Percentiles rank a stretch among this genome's conserved stretches.
Evolutionary conservation across 2,888 invertebrate species (phyloP).

Genomic region (Caenorhabditis wallacei): DNA sequence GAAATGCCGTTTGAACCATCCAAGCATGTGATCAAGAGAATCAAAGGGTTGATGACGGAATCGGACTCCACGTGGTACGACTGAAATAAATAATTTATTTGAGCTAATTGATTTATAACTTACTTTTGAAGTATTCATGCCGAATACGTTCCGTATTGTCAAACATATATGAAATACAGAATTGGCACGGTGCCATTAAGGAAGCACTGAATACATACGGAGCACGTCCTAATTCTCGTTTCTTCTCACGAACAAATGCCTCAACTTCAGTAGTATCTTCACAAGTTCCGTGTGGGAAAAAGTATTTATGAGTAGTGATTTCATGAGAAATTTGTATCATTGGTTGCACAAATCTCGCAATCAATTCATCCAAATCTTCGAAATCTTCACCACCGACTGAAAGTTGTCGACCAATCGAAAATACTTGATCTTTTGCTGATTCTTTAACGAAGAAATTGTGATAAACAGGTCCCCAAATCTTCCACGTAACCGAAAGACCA

Average conservation of each 20-base stretch:
- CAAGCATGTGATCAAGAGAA: slow-evolving; percentile 89
- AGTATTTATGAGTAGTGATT: slow-evolving; percentile 91
- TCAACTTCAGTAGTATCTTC: slow-evolving; percentile 73
- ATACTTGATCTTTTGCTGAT: slow-evolving; percentile 96
- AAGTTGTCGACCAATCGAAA: slow-evolving; percentile 88
- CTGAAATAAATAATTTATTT: slow-evolving; percentile 51
- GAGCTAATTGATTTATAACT: slow-evolving; percentile 13
- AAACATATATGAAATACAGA: slow-evolving; percentile 94
- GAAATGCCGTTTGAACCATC: slow-evolving; percentile 99
- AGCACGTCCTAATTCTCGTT: slow-evolving; percentile 87
- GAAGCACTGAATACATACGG: slow-evolving; percentile 79
- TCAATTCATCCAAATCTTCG: slow-evolving; percentile 99
- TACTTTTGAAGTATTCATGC: slow-evolving; percentile 91
- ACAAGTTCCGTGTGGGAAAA: slow-evolving; percentile 86
- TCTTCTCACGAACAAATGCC: slow-evolving; percentile 87
- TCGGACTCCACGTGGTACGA: slow-evolving; percentile 94
- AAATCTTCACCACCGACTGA: slow-evolving; percentile 88
- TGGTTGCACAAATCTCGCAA: slow-evolving; percentile 95
- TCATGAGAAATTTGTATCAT: slow-evolving; percentile 96
- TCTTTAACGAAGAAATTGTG: slow-evolving; percentile 97
- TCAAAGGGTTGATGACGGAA: slow-evolving; percentile 92
- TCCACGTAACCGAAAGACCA: slow-evolving; percentile 98
- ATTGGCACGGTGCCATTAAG: slow-evolving; percentile 88
- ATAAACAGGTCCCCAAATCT: slow-evolving; percentile 92
- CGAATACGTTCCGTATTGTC: slow-evolving; percentile 87